Evolutionary conservation across 1,140 invertebrate genomes (phyloP).

Genomic region (Nomia melanderi): DNA sequence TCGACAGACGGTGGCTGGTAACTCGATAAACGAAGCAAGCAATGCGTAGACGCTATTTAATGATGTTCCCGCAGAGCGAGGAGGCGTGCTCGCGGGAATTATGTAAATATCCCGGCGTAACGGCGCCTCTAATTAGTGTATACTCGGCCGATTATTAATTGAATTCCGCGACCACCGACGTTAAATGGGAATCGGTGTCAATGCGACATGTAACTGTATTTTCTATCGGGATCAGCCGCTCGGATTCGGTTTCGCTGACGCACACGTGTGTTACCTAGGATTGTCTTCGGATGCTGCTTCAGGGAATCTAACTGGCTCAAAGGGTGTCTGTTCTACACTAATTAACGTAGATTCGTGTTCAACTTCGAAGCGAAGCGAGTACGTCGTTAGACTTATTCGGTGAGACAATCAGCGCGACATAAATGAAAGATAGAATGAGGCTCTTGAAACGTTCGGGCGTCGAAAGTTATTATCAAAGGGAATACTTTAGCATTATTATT

Average conservation of each 20-base stretch:
- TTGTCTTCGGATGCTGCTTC: neutral
- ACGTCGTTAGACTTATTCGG: too few relatives aligned
- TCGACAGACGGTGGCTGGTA: constrained; percentile 38
- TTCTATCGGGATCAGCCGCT: neutral
- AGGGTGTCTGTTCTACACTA: too few relatives aligned
- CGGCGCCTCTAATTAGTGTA: constrained; percentile 18
- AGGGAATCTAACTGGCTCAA: neutral
- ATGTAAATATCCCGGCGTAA: constrained; percentile 25
- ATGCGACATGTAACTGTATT: too few relatives aligned
- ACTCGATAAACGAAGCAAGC: constrained; percentile 25
- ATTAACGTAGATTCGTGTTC: too few relatives aligned
- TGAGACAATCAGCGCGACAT: too few relatives aligned
- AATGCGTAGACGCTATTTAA: neutral
- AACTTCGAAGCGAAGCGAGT: too few relatives aligned
- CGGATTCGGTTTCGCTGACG: neutral
- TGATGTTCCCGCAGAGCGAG: neutral
- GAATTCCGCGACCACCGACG: neutral
- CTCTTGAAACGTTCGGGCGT: too few relatives aligned
- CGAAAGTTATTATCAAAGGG: too few relatives aligned
- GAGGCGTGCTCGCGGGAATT: constrained; percentile 8
- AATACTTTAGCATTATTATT: too few relatives aligned
- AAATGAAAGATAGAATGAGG: too few relatives aligned
- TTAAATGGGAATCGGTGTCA: neutral
- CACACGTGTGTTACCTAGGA: neutral
- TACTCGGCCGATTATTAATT: constrained; percentile 11